Evolutionary conservation across 1,140 invertebrate species (phyloP), one percentile per base, ranked within the genome.

Genomic region (Sipha flava): DNA sequence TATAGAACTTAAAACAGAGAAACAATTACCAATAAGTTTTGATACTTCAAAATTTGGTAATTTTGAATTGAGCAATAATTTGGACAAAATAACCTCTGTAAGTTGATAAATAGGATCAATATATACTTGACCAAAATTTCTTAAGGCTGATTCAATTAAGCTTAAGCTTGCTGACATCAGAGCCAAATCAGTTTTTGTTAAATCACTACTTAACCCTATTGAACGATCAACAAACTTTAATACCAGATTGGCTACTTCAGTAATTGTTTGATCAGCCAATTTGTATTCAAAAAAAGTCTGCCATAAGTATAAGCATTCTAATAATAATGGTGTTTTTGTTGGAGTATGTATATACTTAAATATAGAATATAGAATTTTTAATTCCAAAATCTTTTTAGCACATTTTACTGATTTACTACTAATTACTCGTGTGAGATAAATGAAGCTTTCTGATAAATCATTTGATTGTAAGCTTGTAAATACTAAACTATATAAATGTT

Each of bases 241-340:
- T 23, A 80, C 64, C 12, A 66, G 26, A 80, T 70, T 54, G 10
- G 47, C 62, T 23, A 68, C 23, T 14, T 66, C 43, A 18, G 62
- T 14, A 57, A 80, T 70, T 26, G 62, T 70, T 80, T 70, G 79
- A 57, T 64, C 45, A 16, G 84, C 83, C 1, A 88, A 80, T 16
- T 86, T 86, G 83, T 88, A 88, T 47, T 82, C 81, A 7, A 88
- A 80, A 64, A 86, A 85, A 0, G 85, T 82, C 73, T 85, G 85
- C 86, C 87, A 87, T 10, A 85, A 84, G 80, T 85, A 84, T 23
- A 86, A 84, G 49, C 81, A 81, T 49, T 80, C 62, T 29, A 77
- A 34, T n/a, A 80, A 16, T 9, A 80, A 45, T 2, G 34, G 59
- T 14, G 52, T 77, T 34, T 77, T 77, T 12, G 31, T 54, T 4